Evolutionary conservation across 2,888 invertebrate genomes (phyloP).

Genomic region (Polymixis flavicincta): DNA sequence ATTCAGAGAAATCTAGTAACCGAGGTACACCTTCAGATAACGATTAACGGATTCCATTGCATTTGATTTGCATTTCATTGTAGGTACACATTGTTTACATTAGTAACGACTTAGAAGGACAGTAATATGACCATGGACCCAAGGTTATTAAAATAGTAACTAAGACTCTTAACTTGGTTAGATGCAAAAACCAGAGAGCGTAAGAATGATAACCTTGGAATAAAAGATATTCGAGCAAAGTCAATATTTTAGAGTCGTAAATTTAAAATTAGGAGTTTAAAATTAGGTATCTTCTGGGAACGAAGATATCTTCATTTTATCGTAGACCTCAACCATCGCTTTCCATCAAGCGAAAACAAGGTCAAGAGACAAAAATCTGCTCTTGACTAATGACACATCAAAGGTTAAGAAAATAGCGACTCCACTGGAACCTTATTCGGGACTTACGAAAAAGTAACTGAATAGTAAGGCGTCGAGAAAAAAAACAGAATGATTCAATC

Average conservation of each 20-base stretch:
- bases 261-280: no score
- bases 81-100: no score
- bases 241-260: no score
- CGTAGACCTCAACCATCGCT: background rate
- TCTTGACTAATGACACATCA: background rate
- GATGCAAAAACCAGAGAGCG: background rate
- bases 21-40: background rate
- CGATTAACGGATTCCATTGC: background rate
- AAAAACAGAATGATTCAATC: constrained; percentile 86
- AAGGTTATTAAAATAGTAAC: background rate
- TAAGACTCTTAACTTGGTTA: background rate
- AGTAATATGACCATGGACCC: background rate
- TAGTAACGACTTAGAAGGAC: background rate
- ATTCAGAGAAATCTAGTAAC: background rate
- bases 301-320: background rate
- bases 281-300: background rate
- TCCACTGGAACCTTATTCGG: constrained; percentile 66
- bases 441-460: constrained; percentile 72
- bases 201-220: background rate
- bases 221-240: background rate
- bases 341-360: background rate
- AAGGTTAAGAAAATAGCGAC: constrained; percentile 46
- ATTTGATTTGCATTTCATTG: background rate
- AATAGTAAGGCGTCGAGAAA: constrained; percentile 79
- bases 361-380: background rate